Percentiles rank a stretch among this genome's conserved stretches.
Evolutionary conservation across 2,888 invertebrate genomes (phyloP).

Genomic region (Netelia virgata): DNA sequence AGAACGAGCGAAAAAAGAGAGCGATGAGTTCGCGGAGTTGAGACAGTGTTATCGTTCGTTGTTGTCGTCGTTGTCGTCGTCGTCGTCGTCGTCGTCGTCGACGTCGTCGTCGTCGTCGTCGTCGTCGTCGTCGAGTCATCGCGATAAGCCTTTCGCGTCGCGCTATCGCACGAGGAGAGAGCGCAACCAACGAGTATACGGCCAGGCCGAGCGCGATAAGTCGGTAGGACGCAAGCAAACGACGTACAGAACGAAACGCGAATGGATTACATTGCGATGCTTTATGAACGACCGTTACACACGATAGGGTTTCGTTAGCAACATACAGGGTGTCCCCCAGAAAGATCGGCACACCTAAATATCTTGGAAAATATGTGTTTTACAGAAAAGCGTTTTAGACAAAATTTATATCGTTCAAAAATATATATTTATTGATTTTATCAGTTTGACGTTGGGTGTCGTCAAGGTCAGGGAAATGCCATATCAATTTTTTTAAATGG

Average conservation of each 20-base stretch:
- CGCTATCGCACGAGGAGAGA: constrained; percentile 42
- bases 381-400: no score
- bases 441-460: no score
- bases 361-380: no score
- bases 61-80: constrained; percentile 30
- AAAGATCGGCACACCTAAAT: no score
- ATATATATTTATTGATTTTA: no score
- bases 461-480: no score
- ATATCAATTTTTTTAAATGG: no score
- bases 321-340: background rate
- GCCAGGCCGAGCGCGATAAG: constrained; percentile 43
- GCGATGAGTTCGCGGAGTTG: constrained; percentile 34
- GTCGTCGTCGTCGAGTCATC: constrained; percentile 65
- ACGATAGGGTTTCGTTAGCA: constrained; percentile 16
- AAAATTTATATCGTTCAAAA: no score
- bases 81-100: constrained; percentile 26
- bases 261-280: constrained; percentile 23
- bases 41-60: constrained; percentile 25
- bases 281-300: constrained; percentile 14
- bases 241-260: constrained; percentile 1
- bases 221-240: constrained; percentile 26
- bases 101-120: constrained; percentile 52
- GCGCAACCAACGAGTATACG: background rate
- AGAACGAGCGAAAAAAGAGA: constrained; percentile 9
- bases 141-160: constrained; percentile 59